phyloP scores from a whole-genome alignment of 2,888 invertebrate species.

The Luperina nickerlii region DNA sequence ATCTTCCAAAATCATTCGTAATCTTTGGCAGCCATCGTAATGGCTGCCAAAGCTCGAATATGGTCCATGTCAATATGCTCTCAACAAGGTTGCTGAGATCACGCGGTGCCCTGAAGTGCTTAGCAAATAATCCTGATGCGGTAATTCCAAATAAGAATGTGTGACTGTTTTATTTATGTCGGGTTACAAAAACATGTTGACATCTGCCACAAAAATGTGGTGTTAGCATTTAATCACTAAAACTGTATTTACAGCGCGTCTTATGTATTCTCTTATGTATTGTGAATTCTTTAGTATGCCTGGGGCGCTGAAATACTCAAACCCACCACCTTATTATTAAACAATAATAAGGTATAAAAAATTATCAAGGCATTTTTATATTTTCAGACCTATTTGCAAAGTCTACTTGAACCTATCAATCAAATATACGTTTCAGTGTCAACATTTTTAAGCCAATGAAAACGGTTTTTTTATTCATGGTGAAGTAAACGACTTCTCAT shows the following conservation, averaged over 20 bases:
- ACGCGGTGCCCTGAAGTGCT: constrained; percentile 50
- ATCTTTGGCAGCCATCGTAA: no score
- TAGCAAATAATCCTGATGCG: constrained; percentile 55
- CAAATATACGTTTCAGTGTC: not conserved
- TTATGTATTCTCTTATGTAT: not conserved
- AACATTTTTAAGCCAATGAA: not conserved
- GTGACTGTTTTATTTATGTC: not conserved
- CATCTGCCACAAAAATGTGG: not conserved
- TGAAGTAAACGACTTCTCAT: constrained; percentile 11
- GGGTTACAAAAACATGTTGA: constrained; percentile 15
- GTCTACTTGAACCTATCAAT: not conserved
- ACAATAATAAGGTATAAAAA: not conserved
- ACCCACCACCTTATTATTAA: not conserved
- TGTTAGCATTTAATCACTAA: not conserved
- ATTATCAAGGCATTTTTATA: not conserved
- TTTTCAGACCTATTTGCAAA: not conserved
- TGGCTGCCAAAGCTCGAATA: no score
- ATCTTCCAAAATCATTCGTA: no score
- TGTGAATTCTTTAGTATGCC: not conserved
- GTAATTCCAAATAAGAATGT: constrained; percentile 48
- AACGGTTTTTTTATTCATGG: constrained; percentile 9
- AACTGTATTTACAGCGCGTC: not conserved
- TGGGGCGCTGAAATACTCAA: not conserved
- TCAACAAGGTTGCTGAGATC: constrained; percentile 34
- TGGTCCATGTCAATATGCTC: constrained; percentile 42